Evolutionary conservation across 2,888 invertebrate genomes (phyloP).

Genomic region (Drosophila tanythrix): DNA sequence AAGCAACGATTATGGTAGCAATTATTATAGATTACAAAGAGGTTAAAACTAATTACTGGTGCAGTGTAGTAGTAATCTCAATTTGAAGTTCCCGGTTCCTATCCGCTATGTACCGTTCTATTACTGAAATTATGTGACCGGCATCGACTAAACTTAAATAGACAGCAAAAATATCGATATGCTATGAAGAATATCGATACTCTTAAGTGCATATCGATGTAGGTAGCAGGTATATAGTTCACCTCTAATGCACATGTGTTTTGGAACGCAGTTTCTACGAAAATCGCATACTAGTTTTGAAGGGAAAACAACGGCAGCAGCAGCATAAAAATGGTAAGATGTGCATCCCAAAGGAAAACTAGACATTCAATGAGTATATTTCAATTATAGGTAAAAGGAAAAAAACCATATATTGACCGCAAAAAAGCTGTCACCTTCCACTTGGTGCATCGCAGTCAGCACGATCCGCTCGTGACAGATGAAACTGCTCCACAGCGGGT

Average conservation of each 20-base stretch:
- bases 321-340: slow-evolving; percentile 40
- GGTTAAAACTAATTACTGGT: too few relatives aligned
- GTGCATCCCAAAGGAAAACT: too few relatives aligned
- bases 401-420: slow-evolving; percentile 92
- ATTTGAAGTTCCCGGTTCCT: background rate
- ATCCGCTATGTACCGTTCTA: background rate
- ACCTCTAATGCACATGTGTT: slow-evolving; percentile 63
- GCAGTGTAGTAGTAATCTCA: background rate
- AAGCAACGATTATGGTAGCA: background rate
- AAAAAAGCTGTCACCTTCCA: slow-evolving; percentile 96
- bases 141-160: background rate
- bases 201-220: slow-evolving; percentile 12
- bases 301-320: background rate
- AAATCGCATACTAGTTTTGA: background rate
- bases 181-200: background rate
- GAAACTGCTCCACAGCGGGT: slow-evolving; percentile 95
- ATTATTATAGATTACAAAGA: background rate
- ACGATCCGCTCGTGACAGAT: slow-evolving; percentile 95
- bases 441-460: slow-evolving; percentile 96
- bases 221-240: background rate
- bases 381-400: slow-evolving; percentile 79
- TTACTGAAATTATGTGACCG: background rate
- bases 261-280: slow-evolving; percentile 21
- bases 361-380: background rate
- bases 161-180: slow-evolving; percentile 18